These are phyloP conservation scores for Thera britannica DNA, from an alignment of 2,888 invertebrate genomes.

Conservation along the genomic window DNA sequence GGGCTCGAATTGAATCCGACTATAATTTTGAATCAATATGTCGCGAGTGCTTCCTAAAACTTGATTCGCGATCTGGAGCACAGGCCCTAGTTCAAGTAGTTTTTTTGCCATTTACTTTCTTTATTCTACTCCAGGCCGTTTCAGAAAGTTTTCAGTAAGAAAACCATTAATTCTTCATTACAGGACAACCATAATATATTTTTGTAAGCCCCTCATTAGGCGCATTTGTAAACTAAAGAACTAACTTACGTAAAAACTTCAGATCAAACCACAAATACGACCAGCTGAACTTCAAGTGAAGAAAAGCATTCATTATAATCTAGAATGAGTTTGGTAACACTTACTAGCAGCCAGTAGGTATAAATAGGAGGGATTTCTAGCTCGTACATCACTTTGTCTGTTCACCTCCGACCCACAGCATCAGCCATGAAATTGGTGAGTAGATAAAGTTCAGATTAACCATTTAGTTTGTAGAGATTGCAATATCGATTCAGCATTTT, in stretches of 20 bases:
- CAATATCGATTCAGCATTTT: constrained; percentile 33
- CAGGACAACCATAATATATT: too few species aligned
- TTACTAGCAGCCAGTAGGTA: constrained; percentile 49
- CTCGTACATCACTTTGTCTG: constrained; percentile 65
- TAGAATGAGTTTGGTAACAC: constrained; percentile 75
- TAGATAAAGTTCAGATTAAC: constrained; percentile 38
- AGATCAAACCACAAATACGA: constrained; percentile 56
- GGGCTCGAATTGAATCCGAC: too few species aligned
- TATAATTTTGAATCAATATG: too few species aligned
- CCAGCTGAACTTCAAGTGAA: constrained; percentile 61
- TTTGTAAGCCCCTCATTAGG: neutral
- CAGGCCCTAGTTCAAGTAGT: too few species aligned
- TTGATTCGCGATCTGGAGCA: too few species aligned
- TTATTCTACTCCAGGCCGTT: too few species aligned
- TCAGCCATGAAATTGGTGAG: constrained; percentile 77
- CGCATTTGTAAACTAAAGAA: neutral
- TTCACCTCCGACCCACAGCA: constrained; percentile 71
- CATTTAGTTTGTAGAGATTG: neutral
- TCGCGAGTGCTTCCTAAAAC: too few species aligned
- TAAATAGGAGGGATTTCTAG: constrained; percentile 64
- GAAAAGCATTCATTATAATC: constrained; percentile 71
- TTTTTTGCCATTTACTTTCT: too few species aligned
- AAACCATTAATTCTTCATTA: too few species aligned
- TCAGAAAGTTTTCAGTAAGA: too few species aligned
- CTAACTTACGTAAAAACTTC: constrained; percentile 36